Evolutionary conservation across 92 coral and sea anemone species (phyloP).

Genomic region (Blastomussa wellsi): DNA sequence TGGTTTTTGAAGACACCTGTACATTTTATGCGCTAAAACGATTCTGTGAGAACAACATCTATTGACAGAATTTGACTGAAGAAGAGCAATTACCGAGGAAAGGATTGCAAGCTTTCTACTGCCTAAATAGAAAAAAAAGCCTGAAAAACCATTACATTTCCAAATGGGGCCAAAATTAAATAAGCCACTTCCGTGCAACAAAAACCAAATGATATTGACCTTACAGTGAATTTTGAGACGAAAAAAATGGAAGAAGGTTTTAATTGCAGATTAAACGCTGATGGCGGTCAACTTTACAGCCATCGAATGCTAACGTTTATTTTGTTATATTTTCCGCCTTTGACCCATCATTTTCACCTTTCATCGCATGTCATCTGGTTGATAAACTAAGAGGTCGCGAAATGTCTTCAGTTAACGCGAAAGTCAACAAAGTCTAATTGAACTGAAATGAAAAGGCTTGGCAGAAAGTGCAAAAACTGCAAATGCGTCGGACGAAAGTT

Average conservation of each 20-base stretch:
- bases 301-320: neutral
- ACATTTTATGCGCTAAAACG: neutral
- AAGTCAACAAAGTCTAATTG: slow-evolving; percentile 19
- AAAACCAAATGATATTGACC: neutral
- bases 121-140: slow-evolving; percentile 5
- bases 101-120: neutral
- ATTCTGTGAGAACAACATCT: neutral
- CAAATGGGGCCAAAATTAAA: neutral
- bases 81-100: slow-evolving; percentile 23
- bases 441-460: neutral
- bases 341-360: slow-evolving; percentile 2
- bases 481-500: slow-evolving; percentile 12
- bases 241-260: neutral
- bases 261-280: neutral
- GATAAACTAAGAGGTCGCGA: slow-evolving; percentile 1
- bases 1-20: neutral
- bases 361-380: slow-evolving; percentile 9
- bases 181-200: slow-evolving; percentile 29
- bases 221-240: neutral
- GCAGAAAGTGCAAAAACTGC: neutral
- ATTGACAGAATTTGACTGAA: slow-evolving; percentile 22
- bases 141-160: neutral
- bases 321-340: slow-evolving; percentile 2
- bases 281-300: neutral
- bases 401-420: slow-evolving; percentile 18